Evolutionary conservation across 2,888 invertebrate species (phyloP), one percentile per base, ranked within the genome.

Genomic region (Agriopis marginaria): DNA sequence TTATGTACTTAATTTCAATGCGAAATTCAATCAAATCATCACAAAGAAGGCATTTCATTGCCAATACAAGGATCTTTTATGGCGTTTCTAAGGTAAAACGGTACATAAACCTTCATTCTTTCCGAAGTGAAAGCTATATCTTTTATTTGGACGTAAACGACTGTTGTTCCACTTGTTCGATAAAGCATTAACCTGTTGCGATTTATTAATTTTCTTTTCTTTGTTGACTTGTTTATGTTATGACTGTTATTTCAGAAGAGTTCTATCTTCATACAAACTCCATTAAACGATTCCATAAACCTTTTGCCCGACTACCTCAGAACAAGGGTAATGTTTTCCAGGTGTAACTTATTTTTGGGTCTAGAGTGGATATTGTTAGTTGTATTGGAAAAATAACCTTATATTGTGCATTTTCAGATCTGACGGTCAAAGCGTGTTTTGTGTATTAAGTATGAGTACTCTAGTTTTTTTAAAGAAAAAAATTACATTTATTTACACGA

Each of bases 111-210:
- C 68, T 66, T 23, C 71, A 64, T 72, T 65, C 56, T 58, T 56
- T 56, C 47, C 50, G 32, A 53, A 60, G 66, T 58, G 67, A 69
- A 68, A 58, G 66, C 65, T 47, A 65, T 70, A 63, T 56, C 66
- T 72, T 71, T 64, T 63, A 68, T 69, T 68, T 66, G 63, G 61
- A 72, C 58, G 60, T 67, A 69, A 73, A 71, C 71, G 72, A 72
- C 71, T 66, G 66, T 64, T 66, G 61, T 69, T 70, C 63, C 60
- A 66, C 72, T 73, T 73, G 68, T 76, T 70, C 68, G 63, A 71
- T 71, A 70, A 65, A 74, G 67, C 75, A 73, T 76, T 74, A 72
- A 74, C 74, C 75, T 74, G 75, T 76, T 74, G 74, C 71, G 70
- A 71, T 71, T 68, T 71, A 68, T 70, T 72, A 70, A 61, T 71